Percentiles rank a stretch among this genome's conserved stretches.
These are phyloP conservation scores for Mythimna ferrago DNA, from an alignment of 2,888 invertebrate genomes.

Conservation along the genomic window DNA sequence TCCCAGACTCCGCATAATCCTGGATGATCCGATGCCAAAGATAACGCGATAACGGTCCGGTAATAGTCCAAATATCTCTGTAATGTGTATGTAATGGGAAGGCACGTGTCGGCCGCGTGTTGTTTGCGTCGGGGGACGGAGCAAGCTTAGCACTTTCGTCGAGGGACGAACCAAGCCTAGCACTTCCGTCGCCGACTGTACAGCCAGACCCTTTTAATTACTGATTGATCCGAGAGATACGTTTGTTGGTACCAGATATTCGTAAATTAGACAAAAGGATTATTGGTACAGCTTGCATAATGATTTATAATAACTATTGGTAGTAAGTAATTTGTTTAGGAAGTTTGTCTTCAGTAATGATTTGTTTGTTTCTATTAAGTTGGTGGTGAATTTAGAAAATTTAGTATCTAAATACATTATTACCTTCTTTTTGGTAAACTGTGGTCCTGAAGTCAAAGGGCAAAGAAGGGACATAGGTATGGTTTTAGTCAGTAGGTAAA, in stretches of 20 bases:
- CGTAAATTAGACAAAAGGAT: constrained; percentile 85
- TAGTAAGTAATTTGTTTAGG: constrained; percentile 50
- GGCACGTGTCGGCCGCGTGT: constrained; percentile 81
- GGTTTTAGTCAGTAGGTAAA: too few relatives aligned
- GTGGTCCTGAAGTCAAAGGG: too few relatives aligned
- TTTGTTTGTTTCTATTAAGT: constrained; percentile 36
- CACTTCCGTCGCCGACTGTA: constrained; percentile 82
- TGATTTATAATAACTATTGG: constrained; percentile 65
- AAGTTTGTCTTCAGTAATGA: constrained; percentile 27
- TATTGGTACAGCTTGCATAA: constrained; percentile 65
- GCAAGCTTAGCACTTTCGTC: constrained; percentile 87
- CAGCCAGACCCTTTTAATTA: constrained; percentile 81
- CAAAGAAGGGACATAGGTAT: too few relatives aligned
- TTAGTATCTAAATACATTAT: too few relatives aligned
- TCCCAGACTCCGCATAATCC: constrained; percentile 82
- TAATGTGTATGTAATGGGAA: constrained; percentile 85
- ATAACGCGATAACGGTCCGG: constrained; percentile 86
- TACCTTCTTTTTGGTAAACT: too few relatives aligned
- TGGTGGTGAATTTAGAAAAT: background rate
- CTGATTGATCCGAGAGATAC: constrained; percentile 84
- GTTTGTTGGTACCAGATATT: constrained; percentile 72
- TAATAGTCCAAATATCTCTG: constrained; percentile 85
- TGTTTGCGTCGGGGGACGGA: constrained; percentile 67
- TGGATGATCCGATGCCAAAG: constrained; percentile 78
- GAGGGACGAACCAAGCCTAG: constrained; percentile 81